Evolutionary conservation across 1,140 invertebrate species (phyloP).

Genomic region (Thaumatotibia leucotreta): DNA sequence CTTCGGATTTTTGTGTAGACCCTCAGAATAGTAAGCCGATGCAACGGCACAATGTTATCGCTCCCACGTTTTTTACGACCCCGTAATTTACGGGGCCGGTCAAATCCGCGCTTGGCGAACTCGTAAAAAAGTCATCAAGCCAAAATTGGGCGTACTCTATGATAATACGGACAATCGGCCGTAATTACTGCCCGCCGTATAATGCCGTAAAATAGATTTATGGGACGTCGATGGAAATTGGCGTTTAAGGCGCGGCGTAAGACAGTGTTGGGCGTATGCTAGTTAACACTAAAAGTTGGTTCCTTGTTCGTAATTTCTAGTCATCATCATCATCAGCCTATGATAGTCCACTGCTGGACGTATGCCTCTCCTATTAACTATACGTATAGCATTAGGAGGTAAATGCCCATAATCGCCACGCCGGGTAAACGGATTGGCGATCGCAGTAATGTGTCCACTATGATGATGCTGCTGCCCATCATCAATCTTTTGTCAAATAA

Average conservation of each 20-base stretch:
- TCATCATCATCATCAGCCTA: too few relatives aligned
- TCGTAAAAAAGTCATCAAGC: constrained; percentile 19
- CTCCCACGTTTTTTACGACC: constrained; percentile 6
- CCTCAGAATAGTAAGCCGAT: too few relatives aligned
- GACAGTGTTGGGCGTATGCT: not conserved
- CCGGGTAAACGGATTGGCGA: too few relatives aligned
- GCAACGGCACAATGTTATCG: not conserved
- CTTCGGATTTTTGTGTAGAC: too few relatives aligned
- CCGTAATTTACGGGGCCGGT: not conserved
- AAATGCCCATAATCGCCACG: too few relatives aligned
- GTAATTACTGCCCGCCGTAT: constrained; percentile 12
- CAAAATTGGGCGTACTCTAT: constrained; percentile 16
- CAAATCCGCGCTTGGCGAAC: not conserved
- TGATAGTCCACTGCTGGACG: too few relatives aligned
- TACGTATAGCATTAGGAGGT: too few relatives aligned
- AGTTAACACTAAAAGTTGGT: not conserved
- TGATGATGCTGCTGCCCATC: too few relatives aligned
- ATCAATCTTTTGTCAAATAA: too few relatives aligned
- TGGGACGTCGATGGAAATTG: not conserved
- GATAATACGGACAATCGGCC: constrained; percentile 16
- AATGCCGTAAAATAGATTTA: not conserved
- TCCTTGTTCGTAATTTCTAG: not conserved
- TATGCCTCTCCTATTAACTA: too few relatives aligned
- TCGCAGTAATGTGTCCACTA: too few relatives aligned
- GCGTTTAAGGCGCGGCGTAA: not conserved